Base-by-base conservation (phyloP, 1,140 invertebrate species). In the Aphaenogaster rudis region DNA sequence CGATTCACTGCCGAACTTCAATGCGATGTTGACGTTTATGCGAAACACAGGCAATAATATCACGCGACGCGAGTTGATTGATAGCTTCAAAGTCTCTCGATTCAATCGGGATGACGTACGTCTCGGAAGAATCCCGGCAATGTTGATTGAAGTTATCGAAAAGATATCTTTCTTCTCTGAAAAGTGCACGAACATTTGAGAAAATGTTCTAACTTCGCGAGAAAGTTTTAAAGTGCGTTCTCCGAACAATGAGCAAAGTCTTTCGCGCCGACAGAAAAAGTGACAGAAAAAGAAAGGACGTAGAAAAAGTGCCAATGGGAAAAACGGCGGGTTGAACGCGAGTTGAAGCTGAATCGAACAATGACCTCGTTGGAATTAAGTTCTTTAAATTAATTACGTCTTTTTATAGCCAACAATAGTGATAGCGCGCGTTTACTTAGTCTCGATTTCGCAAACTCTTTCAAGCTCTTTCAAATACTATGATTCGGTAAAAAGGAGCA, bases 61-160 rank as follows among this genome's bases (percentile, higher is more conserved):
- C 66, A 71, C 63, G 61, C 74, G 57, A 69, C 67, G 59, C 63
- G 72, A 86, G 71, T 86, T 90, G 87, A 91, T 91, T 86, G 89
- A 90, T 66, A 67, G 84, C 76, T 84, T 63, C 45, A 48, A 3
- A 45, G 15, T 45, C 77, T 72, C 76, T 50, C 42, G 77, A 42
- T 72, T 57, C 86, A 79, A 86, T 88, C 81, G 86, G 45, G 45
- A 72, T 77, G 71, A 74, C 11, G 52, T 74, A 72, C 67, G 69
- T 66, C 48, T 39, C 3, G 33, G 33, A 63, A 90, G 54, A 87
- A 48, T 28, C 33, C 21, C 54, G 39, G 7, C n/a, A 21, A n/a
- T 54, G 45, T 61, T 67, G 42, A 72, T 82, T 45, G 8, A 54
- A 84, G 21, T 50, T 74, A 28, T 76, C 42, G 54, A 61, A 48